Evolutionary conservation across 2,797 vertebrate species (phyloP).

Genomic region (Myotis daubentonii): DNA sequence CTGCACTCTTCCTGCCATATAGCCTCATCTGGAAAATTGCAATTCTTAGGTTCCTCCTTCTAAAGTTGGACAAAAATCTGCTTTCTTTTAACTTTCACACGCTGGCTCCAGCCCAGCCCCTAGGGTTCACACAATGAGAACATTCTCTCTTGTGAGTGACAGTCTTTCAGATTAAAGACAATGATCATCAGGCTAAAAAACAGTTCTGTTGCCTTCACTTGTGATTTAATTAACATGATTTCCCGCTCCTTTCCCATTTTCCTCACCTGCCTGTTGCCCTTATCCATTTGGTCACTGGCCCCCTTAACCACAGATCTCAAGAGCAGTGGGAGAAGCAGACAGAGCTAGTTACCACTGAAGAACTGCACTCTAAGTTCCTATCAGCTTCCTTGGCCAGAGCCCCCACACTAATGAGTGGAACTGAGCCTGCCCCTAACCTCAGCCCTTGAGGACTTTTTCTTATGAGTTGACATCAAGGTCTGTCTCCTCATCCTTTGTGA

Average conservation of each 20-base stretch:
- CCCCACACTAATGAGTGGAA: background rate
- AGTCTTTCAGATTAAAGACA: conserved; percentile 35
- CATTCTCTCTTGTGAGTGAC: background rate
- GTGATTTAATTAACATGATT: background rate
- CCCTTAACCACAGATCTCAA: background rate
- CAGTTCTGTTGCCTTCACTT: background rate
- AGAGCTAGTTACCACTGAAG: background rate
- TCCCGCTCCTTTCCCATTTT: background rate
- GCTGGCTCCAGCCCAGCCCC: background rate
- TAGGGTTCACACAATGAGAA: background rate
- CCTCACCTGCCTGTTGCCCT: background rate
- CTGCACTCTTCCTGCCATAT: background rate
- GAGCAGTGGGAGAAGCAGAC: background rate
- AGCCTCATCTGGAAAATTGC: background rate
- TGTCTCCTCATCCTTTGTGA: background rate
- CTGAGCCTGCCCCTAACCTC: background rate
- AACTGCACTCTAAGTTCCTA: background rate
- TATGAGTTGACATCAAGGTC: background rate
- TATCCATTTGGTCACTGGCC: background rate
- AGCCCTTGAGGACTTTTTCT: background rate
- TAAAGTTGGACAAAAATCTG: background rate
- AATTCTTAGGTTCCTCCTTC: background rate
- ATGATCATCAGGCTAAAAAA: background rate
- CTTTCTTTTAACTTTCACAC: background rate
- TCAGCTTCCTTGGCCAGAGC: background rate